Evolutionary conservation across 2,113 vertebrate species (phyloP).

Genomic region (Saguinus imperator): DNA sequence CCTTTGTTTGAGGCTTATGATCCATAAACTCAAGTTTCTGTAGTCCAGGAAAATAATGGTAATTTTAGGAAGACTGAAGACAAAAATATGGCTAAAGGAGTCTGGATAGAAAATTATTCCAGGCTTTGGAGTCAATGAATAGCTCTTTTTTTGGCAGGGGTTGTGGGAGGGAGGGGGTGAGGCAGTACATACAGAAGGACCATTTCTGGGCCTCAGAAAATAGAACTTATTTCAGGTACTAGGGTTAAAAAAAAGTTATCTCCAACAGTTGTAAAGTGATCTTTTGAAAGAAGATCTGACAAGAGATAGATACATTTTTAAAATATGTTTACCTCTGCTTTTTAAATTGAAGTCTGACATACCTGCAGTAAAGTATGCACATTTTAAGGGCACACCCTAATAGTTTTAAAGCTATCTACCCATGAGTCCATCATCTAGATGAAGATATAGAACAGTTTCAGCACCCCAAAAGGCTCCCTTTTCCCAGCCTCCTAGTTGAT

Average conservation of each 20-base stretch:
- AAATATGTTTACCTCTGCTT: neutral
- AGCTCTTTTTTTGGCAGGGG: neutral
- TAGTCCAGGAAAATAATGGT: neutral
- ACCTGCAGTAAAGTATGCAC: neutral
- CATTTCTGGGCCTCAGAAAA: neutral
- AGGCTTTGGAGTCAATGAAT: neutral
- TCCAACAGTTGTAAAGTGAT: neutral
- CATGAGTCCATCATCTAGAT: neutral
- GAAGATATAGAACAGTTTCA: neutral
- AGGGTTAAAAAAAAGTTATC: neutral
- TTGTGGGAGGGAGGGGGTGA: no score
- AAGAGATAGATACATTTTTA: neutral
- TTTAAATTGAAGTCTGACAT: neutral
- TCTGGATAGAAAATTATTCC: neutral
- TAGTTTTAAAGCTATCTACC: neutral
- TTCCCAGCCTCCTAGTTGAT: neutral
- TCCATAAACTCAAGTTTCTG: neutral
- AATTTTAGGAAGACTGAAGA: neutral
- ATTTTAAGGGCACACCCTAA: neutral
- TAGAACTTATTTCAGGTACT: neutral
- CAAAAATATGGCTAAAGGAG: neutral
- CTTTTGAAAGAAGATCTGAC: conserved; percentile 4
- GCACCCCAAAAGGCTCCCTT: neutral
- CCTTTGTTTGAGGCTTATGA: neutral
- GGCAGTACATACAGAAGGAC: neutral